Evolutionary conservation across 1,140 invertebrate species (phyloP), one percentile per base, ranked within the genome.

Genomic region (Aplysia californica): DNA sequence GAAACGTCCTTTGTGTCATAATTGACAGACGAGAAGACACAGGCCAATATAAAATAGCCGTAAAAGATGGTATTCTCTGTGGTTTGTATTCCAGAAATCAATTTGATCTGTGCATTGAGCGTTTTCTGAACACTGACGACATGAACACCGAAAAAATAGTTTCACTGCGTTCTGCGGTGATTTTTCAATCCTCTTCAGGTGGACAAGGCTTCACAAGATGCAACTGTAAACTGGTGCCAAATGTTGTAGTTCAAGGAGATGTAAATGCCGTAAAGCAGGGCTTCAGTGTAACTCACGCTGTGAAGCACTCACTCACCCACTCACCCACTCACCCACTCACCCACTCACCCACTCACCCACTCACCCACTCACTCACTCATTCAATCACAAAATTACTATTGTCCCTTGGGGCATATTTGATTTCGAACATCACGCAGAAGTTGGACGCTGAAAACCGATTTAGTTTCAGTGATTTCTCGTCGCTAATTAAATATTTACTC

Each of bases 41-140:
- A 29, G 6, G 61, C 33, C 50, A 31, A 31, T 18, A 56, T 61
- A 73, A 39, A 41, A 50, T 73, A 58, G 56, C 26, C 20, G 36
- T 56, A 20, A 73, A 26, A 61, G 41, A n/a, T 73, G 70, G 70
- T 59, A 26, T 73, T 59, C 55, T 73, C 1, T 21, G 31, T 61
- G 70, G 33, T 5, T 3, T 56, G 31, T 73, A 31, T 39, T 73
- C 70, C 3, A 73, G 70, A 61, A 73, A 73, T 56, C 70, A 73
- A 61, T 73, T 73, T 31, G 26, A 73, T 73, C 10, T 58, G 70
- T 61, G 70, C 33, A 3, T 10, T 29, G 58, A 61, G 26, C 58
- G 20, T 61, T 26, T 61, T 61, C 26, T 61, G 26, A 61, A 26
- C 58, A 61, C 58, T 61, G 58, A 26, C 26, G 58, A 61, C 58